Evolutionary conservation across 2,888 invertebrate genomes (phyloP), one percentile per base, ranked within the genome.

Genomic region (Drosophila nr. fundita): DNA sequence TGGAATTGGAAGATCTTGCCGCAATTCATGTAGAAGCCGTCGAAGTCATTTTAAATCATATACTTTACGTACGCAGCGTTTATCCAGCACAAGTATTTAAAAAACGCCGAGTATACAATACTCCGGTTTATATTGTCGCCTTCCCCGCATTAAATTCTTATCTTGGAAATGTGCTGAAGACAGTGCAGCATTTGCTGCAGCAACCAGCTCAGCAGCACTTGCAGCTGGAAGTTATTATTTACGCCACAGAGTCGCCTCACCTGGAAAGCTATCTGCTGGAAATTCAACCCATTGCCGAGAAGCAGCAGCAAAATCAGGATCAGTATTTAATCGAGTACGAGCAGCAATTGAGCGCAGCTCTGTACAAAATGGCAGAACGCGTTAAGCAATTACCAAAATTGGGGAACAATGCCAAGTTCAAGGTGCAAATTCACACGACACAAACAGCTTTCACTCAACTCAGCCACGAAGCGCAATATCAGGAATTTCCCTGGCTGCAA

Each of bases 401-500:
- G 0, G 78, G 86, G 1, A 68, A 81, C 8, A 87, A 79, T 61
- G 78, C 82, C 0, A 90, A 85, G 45, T 93, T 93, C 38, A 92
- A 89, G 61, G 63, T 92, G 10, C 81, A 91, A 6, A 60, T 93
- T 1, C 90, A 92, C 38, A 92, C 93, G 7, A 91, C 91, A 1
- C 91, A 93, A 59, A 62, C 86, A 0, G 89, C 83, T 2, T 92
- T 92, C 55, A 79, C 90, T 0, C 84, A 88, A 29, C 70, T 92
- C 0, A 91, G 84, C 36, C 89, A 92, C 29, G 87, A 91, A 34
- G 55, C 91, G 2, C 72, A 85, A 7, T 83, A 90, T 52, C 91
- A 93, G 81, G 91, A 92, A 15, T 92, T 92, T 62, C 92, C 93
- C 4, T 93, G 92, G 93, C 68, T 93, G 1, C 89, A 89, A 29